Base-by-base conservation (phyloP, 2,888 invertebrate species). In the Drosophila neotestacea region DNA sequence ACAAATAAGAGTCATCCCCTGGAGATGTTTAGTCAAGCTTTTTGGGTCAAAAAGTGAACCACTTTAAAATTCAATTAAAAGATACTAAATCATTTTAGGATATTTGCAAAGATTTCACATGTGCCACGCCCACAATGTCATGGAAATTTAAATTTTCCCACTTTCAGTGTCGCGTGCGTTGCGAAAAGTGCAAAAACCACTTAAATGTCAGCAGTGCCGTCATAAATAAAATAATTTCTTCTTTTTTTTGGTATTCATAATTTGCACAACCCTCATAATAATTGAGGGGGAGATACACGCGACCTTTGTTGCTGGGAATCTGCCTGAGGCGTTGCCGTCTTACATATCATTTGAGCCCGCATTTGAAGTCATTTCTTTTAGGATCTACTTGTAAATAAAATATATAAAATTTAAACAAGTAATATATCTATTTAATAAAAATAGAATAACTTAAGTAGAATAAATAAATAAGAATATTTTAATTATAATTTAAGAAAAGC, bases 51-150 rank as follows among this genome's bases (percentile, higher is more conserved):
- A 67, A 79, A 76, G 65, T 73, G 48, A 56, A 52, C 66, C 77
- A 84, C 85, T 87, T 87, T 85, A 81, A 85, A 87, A 87, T 84
- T 79, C 84, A 87, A 84, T 84, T 84, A 87, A 87, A 87, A 85
- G 50, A 46, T 52, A 63, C 64, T 84, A 84, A 85, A 87, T 84
- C 84, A 87, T 73, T 58, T 42, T 48, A 46, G 34, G 13, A 11
- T n/a, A 51, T 52, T 39, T 50, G 67, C 34, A 61, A 59, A 52
- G 30, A 48, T 59, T 73, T 59, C 70, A 76, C 69, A 72, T 70
- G 63, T 73, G 81, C 75, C 81, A 83, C 78, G 81, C 81, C 79
- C 56, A 65, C 46, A 42, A 36, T 16, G 47, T 42, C 42, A 51
- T 60, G 55, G 10, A 71, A 71, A 85, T 83, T 79, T 82, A 74